Percentiles rank a stretch among this genome's conserved stretches.
These are phyloP conservation scores for Plemyria rubiginata DNA, from an alignment of 2,888 invertebrate species.

Conservation along the genomic window DNA sequence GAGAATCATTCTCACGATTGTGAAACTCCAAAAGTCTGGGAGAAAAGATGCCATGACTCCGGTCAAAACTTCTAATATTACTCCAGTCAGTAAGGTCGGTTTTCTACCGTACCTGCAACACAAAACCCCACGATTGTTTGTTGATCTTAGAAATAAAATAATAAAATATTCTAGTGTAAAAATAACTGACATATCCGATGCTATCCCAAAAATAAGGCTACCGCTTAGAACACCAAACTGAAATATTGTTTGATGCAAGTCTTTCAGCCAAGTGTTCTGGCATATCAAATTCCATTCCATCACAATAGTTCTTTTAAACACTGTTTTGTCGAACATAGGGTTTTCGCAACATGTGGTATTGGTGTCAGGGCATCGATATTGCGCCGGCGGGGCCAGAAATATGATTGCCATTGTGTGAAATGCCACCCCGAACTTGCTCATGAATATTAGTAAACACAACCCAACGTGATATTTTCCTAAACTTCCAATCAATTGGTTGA, in stretches of 20 bases:
- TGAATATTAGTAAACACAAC: constrained; percentile 69
- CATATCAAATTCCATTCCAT: constrained; percentile 91
- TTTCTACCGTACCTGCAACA: constrained; percentile 89
- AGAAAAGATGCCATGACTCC: constrained; percentile 88
- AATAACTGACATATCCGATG: constrained; percentile 88
- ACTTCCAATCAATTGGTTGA: constrained; percentile 71
- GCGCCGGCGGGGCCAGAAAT: constrained; percentile 76
- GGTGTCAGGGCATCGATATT: constrained; percentile 43
- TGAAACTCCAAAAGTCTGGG: constrained; percentile 86
- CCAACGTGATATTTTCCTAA: constrained; percentile 82
- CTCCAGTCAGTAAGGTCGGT: constrained; percentile 87
- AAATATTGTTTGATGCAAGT: constrained; percentile 88
- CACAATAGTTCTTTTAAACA: constrained; percentile 88
- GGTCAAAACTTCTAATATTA: constrained; percentile 87
- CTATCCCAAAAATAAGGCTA: constrained; percentile 88
- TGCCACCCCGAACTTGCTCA: constrained; percentile 78
- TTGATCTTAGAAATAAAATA: not conserved
- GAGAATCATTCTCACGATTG: constrained; percentile 87
- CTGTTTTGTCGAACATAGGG: constrained; percentile 84
- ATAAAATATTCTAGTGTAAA: not conserved
- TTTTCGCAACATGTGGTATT: constrained; percentile 75
- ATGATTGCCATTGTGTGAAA: constrained; percentile 82
- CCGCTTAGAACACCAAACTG: constrained; percentile 90
- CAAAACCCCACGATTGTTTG: not conserved
- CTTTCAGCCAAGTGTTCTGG: constrained; percentile 85